phyloP scores from a whole-genome alignment of 1,140 invertebrate genomes.

The Cotesia glomerata region DNA sequence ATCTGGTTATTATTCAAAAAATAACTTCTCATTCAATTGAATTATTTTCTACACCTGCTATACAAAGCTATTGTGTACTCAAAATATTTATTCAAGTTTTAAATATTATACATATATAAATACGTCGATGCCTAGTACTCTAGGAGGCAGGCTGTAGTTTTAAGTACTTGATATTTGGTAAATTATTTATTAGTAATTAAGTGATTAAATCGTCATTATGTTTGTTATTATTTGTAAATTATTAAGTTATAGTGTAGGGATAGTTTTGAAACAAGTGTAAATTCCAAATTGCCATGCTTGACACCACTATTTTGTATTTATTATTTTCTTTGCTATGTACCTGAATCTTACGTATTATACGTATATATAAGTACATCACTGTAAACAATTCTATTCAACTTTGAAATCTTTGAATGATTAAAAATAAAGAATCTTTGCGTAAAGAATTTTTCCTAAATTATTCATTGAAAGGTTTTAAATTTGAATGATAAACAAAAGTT shows the following conservation, averaged over 20 bases:
- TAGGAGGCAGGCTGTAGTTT: constrained; percentile 26
- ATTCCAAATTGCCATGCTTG: constrained; percentile 56
- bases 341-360: constrained; percentile 55
- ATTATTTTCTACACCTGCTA: too few species aligned
- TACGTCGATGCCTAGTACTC: constrained; percentile 23
- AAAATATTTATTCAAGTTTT: background rate
- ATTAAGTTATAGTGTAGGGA: constrained; percentile 11
- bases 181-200: constrained; percentile 1
- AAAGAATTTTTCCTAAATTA: too few species aligned
- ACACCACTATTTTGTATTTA: constrained; percentile 58
- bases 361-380: too few species aligned
- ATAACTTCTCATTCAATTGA: background rate
- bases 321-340: constrained; percentile 57
- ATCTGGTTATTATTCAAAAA: constrained; percentile 15
- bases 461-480: too few species aligned
- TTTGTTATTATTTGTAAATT: constrained; percentile 2
- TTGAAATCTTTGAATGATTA: too few species aligned
- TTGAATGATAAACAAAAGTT: too few species aligned
- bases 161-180: background rate
- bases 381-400: too few species aligned
- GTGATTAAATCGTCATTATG: background rate
- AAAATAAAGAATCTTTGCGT: too few species aligned
- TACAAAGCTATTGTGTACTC: too few species aligned
- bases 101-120: background rate
- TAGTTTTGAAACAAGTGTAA: constrained; percentile 54